Percentiles rank a stretch among this genome's conserved stretches.
These are phyloP conservation scores for Andrena flavipes DNA, from an alignment of 2,888 invertebrate species.

Conservation along the genomic window DNA sequence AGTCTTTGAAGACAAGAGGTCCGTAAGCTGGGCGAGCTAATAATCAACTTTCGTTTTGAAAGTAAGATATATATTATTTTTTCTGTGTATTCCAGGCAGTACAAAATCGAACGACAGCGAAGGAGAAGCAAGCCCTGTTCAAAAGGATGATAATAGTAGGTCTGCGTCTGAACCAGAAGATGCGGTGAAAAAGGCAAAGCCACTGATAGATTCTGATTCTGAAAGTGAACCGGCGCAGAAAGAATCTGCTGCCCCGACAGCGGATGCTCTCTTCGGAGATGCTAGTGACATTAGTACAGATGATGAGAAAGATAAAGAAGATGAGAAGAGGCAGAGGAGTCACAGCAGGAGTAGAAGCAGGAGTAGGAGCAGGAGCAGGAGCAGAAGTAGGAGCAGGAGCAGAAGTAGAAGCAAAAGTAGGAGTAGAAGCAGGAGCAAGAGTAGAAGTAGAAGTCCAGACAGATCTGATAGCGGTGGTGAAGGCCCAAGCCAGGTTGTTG, in stretches of 20 bases:
- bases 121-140: slow-evolving; percentile 82
- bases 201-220: slow-evolving; percentile 89
- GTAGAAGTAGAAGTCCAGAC: slow-evolving; percentile 78
- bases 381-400: slow-evolving; percentile 75
- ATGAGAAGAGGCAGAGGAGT: slow-evolving; percentile 82
- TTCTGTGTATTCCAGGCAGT: slow-evolving; percentile 36
- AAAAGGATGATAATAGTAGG: slow-evolving; percentile 79
- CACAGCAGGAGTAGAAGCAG: slow-evolving; percentile 86
- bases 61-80: background rate
- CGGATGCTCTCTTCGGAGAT: slow-evolving; percentile 96
- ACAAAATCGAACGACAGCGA: slow-evolving; percentile 83
- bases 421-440: slow-evolving; percentile 84
- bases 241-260: slow-evolving; percentile 87
- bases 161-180: slow-evolving; percentile 79
- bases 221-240: slow-evolving; percentile 86
- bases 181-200: slow-evolving; percentile 84
- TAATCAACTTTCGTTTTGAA: background rate
- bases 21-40: background rate
- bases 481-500: slow-evolving; percentile 74
- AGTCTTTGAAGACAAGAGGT: slow-evolving; percentile 74
- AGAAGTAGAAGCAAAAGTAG: slow-evolving; percentile 77
- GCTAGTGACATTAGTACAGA: slow-evolving; percentile 97
- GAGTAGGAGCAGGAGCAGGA: slow-evolving; percentile 85
- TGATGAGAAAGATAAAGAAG: slow-evolving; percentile 87
- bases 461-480: slow-evolving; percentile 82